These are phyloP conservation scores for Hoplias malabaricus DNA, from an alignment of 2,113 vertebrate genomes.

Conservation along the genomic window DNA sequence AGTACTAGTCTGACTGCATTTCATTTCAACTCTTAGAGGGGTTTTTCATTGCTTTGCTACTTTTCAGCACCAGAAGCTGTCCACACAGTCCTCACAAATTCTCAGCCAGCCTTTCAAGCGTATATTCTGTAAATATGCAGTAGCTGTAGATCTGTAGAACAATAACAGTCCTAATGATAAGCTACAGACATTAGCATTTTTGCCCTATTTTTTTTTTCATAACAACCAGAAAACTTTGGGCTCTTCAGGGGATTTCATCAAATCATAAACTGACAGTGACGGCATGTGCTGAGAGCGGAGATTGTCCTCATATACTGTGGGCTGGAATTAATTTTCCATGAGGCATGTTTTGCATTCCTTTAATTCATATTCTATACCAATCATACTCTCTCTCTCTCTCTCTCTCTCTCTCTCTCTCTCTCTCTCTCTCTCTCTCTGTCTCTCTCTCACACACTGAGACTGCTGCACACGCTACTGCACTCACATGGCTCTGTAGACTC, in stretches of 20 bases:
- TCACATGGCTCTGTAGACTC: conserved; percentile 62
- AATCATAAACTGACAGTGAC: not conserved
- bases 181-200: not conserved
- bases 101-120: too few relatives aligned
- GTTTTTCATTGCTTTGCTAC: not conserved
- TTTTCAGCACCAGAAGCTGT: conserved; percentile 18
- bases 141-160: not conserved
- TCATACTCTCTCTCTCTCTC: not conserved
- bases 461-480: conserved; percentile 62
- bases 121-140: not conserved
- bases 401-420: conserved; percentile 1
- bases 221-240: not conserved
- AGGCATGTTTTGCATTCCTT: conserved; percentile 24
- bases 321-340: conserved; percentile 17
- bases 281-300: not conserved
- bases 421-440: not conserved
- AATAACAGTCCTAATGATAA: not conserved
- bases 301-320: not conserved
- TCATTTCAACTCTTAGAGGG: not conserved
- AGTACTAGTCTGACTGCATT: not conserved
- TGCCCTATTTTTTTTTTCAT: not conserved
- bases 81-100: not conserved
- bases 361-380: conserved; percentile 30
- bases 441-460: conserved; percentile 56
- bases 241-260: not conserved